Evolutionary conservation across 2,888 invertebrate genomes (phyloP).

Genomic region (Allolobophora icterica): DNA sequence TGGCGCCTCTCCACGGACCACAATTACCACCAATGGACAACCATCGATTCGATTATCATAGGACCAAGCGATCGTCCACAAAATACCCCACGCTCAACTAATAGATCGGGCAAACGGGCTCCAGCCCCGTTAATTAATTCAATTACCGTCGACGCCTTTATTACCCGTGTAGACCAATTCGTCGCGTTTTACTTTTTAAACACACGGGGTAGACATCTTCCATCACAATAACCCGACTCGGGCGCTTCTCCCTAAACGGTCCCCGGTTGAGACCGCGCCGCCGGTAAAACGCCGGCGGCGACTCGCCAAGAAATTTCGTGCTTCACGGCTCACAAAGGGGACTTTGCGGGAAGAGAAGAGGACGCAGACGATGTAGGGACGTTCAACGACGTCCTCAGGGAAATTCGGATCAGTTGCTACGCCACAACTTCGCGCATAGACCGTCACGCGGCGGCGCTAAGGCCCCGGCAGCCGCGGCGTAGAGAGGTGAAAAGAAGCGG

Average conservation of each 20-base stretch:
- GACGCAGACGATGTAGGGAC: not conserved
- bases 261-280: too few species aligned
- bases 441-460: not conserved
- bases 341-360: too few species aligned
- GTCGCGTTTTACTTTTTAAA: not conserved
- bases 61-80: not conserved
- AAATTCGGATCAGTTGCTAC: not conserved
- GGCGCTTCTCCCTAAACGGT: not conserved
- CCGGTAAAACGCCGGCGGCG: too few species aligned
- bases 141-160: not conserved
- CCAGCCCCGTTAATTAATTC: not conserved
- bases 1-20: not conserved
- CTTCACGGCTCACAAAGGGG: not conserved
- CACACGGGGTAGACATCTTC: not conserved
- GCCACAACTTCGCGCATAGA: not conserved
- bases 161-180: not conserved
- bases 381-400: not conserved
- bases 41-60: not conserved
- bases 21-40: not conserved
- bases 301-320: not conserved
- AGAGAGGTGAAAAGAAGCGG: not conserved
- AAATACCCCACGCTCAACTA: not conserved
- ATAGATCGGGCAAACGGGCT: not conserved
- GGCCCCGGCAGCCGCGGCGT: not conserved
- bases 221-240: not conserved